Evolutionary conservation across 2,888 invertebrate species (phyloP), one percentile per base, ranked within the genome.

Genomic region (Caenorhabditis sp.): DNA sequence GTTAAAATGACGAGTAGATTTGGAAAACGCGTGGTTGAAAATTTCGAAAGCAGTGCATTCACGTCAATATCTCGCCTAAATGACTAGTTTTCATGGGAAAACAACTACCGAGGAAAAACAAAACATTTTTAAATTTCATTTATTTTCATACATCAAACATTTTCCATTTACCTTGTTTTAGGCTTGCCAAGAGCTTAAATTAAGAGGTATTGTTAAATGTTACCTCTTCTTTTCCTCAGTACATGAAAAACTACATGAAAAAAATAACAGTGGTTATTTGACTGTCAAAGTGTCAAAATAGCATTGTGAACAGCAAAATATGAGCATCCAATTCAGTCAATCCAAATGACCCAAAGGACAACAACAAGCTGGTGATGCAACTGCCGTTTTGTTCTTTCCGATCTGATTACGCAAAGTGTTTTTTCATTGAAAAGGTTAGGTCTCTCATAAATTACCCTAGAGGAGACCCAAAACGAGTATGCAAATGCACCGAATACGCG

Each of bases 381-480:
- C 40, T 15, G 11, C 15, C 8, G 11, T 40, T 40, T 40, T 40
- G 8, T 4, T 20, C 18, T 18, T 47, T 47, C n/a, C 40, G 18
- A 47, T 47, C 47, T 47, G 47, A 47, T 47, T 47, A 47, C 47
- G 47, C 9, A 47, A 11, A 47, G 47, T 47, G 47, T 40, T 47
- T 47, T n/a, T 47, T 47, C 47, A 47, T 47, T 47, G 47, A 47
- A 47, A 47, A 47, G 47, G 47, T n/a, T 18, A 47, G 47, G 47
- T n/a, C 47, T 47, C 47, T 47, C 47, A 47, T 47, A 47, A 47
- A 47, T 47, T 47, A 47, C 47, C 18, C 47, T 3, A n/a, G n/a
- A n/a, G n/a, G n/a, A n/a, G n/a, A 47, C 47, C 47, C n/a, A 9
- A 47, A 47, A 47, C 4, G 47, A 3, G 47, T 47, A 47, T 47